These are phyloP conservation scores for Colius striatus DNA, from an alignment of 2,113 vertebrate species.

Conservation along the genomic window DNA sequence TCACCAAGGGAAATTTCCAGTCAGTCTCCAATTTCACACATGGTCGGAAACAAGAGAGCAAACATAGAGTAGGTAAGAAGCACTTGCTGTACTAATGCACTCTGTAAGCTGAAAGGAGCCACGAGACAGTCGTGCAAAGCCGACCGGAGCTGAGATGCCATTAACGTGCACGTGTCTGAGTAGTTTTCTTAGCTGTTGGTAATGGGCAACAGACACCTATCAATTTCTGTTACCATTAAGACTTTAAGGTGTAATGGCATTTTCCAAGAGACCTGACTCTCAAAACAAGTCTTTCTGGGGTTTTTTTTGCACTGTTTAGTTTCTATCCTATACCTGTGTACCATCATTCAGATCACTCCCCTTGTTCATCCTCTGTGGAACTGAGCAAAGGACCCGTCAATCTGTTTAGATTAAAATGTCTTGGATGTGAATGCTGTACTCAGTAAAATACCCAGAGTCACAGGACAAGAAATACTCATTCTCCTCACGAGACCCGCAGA, in stretches of 20 bases:
- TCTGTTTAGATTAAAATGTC: neutral
- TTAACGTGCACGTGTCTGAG: neutral
- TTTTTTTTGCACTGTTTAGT: neutral
- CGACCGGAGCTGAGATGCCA: neutral
- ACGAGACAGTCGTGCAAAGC: neutral
- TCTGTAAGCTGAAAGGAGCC: neutral
- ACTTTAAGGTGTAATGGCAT: neutral
- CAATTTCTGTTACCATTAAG: neutral
- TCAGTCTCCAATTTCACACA: slow-evolving; percentile 6
- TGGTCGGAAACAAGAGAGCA: neutral
- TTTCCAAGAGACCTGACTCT: neutral
- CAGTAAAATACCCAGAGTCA: neutral
- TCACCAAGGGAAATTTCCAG: neutral
- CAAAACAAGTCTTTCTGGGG: neutral
- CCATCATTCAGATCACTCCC: neutral
- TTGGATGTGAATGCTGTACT: neutral
- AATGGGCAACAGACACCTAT: neutral
- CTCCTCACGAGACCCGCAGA: neutral
- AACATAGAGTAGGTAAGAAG: neutral
- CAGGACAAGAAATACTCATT: neutral
- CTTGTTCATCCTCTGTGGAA: neutral
- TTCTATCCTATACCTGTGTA: neutral
- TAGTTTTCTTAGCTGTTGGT: neutral
- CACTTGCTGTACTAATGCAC: neutral
- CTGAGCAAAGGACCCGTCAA: neutral